Conservation (phyloP, 2,888 invertebrate genomes). For the Trachelus stipa region DNA sequence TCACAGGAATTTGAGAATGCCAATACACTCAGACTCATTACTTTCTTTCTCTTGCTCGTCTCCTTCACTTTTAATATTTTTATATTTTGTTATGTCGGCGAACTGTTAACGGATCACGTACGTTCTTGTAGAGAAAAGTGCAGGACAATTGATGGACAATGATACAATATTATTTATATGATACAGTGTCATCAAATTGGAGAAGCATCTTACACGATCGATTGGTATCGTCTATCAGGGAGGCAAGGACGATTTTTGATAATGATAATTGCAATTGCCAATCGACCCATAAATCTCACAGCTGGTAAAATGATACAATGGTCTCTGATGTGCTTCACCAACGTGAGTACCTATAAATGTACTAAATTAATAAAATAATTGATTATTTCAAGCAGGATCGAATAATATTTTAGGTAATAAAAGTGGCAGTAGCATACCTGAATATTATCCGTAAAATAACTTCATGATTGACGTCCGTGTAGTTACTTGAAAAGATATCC, state of each 20-base stretch:
- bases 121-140: constrained; percentile 33
- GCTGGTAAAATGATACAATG: constrained; percentile 54
- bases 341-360: constrained; percentile 27
- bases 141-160: too few relatives aligned
- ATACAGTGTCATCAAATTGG: constrained; percentile 30
- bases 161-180: constrained; percentile 13
- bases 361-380: neutral
- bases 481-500: too few relatives aligned
- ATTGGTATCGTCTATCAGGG: constrained; percentile 50
- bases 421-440: constrained; percentile 54
- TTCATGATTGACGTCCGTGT: too few relatives aligned
- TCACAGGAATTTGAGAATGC: constrained; percentile 54
- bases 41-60: too few relatives aligned
- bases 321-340: constrained; percentile 38
- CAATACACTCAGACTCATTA: constrained; percentile 27
- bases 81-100: constrained; percentile 54
- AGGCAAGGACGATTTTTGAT: constrained; percentile 37
- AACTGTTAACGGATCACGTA: neutral
- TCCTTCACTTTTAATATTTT: too few relatives aligned
- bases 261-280: constrained; percentile 47
- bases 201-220: constrained; percentile 39
- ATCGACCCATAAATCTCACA: constrained; percentile 49
- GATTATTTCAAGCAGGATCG: neutral
- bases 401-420: constrained; percentile 43
- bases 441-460: constrained; percentile 45